These are phyloP conservation scores for Myotis brandtii DNA, from an alignment of 2,113 vertebrate species.

Conservation along the genomic window DNA sequence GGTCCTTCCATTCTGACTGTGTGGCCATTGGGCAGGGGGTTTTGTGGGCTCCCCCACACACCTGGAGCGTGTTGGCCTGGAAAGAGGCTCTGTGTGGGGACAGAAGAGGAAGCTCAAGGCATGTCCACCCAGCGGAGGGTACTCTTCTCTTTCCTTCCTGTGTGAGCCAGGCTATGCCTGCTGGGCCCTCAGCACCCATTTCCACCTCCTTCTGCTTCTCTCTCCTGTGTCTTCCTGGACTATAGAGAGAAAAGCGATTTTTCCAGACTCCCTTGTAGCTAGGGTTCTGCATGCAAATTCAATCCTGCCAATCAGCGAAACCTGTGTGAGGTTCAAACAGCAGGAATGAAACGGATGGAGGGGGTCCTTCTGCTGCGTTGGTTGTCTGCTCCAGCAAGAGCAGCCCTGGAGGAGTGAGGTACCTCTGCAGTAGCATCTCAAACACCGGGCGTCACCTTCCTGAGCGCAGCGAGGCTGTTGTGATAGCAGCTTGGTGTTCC, in stretches of 20 bases:
- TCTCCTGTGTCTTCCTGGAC: not conserved
- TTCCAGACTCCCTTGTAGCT: not conserved
- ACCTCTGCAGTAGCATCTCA: not conserved
- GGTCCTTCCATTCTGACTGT: not conserved
- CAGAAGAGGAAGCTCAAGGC: not conserved
- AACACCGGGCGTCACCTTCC: not conserved
- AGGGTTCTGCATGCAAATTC: not conserved
- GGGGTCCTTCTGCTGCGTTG: not conserved
- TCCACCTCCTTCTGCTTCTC: not conserved
- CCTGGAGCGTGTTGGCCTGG: not conserved
- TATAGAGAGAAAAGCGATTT: not conserved
- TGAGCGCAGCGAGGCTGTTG: not conserved
- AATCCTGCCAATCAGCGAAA: not conserved
- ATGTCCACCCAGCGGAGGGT: fast-evolving
- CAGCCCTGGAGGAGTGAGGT: fast-evolving
- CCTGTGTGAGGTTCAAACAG: not conserved
- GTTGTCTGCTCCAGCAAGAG: not conserved
- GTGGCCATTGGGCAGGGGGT: not conserved
- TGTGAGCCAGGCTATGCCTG: not conserved
- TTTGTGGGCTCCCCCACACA: not conserved
- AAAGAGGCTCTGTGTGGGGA: not conserved
- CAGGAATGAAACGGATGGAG: not conserved
- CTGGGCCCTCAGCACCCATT: not conserved
- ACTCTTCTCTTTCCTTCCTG: not conserved
- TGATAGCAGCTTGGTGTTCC: not conserved